A percentile compares a stretch with the other conserved stretches of the same genome.
Evolutionary conservation across 37 sponge, comb jelly and placozoan genomes (phyloP).

Genomic region (Oopsacas minuta): DNA sequence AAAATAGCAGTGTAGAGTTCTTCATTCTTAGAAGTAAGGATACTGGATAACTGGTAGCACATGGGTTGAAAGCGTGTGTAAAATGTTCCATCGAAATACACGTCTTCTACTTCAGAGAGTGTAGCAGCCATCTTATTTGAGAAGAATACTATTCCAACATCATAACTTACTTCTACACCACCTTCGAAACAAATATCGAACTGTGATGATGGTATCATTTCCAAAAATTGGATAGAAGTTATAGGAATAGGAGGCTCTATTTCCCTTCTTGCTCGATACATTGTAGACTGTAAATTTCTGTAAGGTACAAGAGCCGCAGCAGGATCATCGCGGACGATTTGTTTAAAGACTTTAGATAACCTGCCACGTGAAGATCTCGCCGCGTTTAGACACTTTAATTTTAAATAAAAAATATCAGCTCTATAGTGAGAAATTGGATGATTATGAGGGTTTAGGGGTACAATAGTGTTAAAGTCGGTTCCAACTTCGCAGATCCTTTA

Average conservation of each 20-base stretch:
- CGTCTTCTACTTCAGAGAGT: conserved; percentile 19
- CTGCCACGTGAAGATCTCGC: conserved; percentile 18
- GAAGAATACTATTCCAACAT: conserved; percentile 16
- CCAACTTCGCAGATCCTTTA: neutral
- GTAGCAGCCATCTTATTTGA: conserved; percentile 10
- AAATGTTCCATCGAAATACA: conserved; percentile 19
- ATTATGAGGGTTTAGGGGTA: conserved; percentile 9
- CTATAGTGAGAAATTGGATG: neutral
- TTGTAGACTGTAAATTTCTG: conserved; percentile 5
- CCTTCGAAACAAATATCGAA: neutral
- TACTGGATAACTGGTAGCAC: conserved; percentile 17
- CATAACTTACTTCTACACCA: conserved; percentile 6
- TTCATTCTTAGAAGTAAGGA: neutral
- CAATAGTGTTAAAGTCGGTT: neutral
- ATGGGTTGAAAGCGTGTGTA: conserved; percentile 11
- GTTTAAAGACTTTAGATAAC: conserved; percentile 12
- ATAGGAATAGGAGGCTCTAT: conserved; percentile 13
- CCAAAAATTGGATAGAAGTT: neutral
- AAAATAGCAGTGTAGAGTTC: conserved; percentile 20
- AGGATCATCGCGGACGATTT: conserved; percentile 18
- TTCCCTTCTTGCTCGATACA: conserved; percentile 14
- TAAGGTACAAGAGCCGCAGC: neutral
- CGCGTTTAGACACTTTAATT: conserved; percentile 17
- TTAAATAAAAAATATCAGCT: neutral
- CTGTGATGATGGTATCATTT: neutral